phyloP scores from a whole-genome alignment of 2,888 invertebrate species.

The Axea sp. region DNA sequence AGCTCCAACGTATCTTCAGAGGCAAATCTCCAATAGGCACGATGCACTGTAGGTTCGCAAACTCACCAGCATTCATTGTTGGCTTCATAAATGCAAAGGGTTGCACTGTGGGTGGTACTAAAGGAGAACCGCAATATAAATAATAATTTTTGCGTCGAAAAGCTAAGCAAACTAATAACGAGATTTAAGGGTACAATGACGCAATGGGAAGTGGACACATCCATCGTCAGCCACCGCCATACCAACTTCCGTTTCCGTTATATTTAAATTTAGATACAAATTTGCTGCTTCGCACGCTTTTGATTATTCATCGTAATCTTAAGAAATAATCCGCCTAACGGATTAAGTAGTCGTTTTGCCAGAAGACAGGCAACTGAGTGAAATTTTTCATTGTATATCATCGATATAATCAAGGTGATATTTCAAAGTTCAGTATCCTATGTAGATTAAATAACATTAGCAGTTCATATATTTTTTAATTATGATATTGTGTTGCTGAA shows the following conservation, averaged over 20 bases:
- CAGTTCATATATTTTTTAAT: too few species aligned
- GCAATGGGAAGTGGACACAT: constrained; percentile 32
- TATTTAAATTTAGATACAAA: constrained; percentile 2
- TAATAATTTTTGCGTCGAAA: constrained; percentile 28
- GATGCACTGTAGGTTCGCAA: constrained; percentile 82
- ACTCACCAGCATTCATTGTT: constrained; percentile 83
- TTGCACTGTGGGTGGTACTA: constrained; percentile 77
- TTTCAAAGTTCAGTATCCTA: constrained; percentile 3
- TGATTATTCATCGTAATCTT: not conserved
- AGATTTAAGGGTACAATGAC: not conserved
- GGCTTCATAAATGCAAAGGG: constrained; percentile 78
- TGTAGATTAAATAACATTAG: not conserved
- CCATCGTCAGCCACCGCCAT: constrained; percentile 72
- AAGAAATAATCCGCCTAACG: not conserved
- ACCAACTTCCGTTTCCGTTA: constrained; percentile 65
- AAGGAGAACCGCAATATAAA: constrained; percentile 68
- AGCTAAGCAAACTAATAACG: constrained; percentile 1
- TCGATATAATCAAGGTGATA: too few species aligned
- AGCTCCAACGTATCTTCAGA: constrained; percentile 87
- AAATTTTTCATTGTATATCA: not conserved
- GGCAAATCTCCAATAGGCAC: constrained; percentile 87
- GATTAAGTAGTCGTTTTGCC: constrained; percentile 15
- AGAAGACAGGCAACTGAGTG: constrained; percentile 44
- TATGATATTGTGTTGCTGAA: too few species aligned
- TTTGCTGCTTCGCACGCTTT: not conserved